Conservation (phyloP, 2,888 invertebrate species). For the Napeogenes inachia region DNA sequence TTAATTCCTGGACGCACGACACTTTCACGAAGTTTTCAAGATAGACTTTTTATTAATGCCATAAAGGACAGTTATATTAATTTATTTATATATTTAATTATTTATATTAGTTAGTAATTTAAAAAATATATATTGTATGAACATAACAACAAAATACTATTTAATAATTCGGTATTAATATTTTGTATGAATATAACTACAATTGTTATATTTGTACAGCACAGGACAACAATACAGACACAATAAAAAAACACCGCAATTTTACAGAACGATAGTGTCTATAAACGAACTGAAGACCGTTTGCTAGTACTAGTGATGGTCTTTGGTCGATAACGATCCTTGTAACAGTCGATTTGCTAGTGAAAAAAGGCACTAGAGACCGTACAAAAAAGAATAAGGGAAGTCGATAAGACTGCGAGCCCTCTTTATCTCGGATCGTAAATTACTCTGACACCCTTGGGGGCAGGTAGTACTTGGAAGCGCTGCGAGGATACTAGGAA, state of each 20-base stretch:
- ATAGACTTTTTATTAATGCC: neutral
- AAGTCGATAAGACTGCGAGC: constrained; percentile 73
- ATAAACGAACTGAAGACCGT: constrained; percentile 18
- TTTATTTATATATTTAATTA: too few relatives aligned
- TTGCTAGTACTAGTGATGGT: constrained; percentile 41
- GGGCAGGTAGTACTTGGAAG: constrained; percentile 66
- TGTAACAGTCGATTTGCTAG: constrained; percentile 68
- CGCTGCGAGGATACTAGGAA: constrained; percentile 63
- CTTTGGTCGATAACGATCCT: constrained; percentile 56
- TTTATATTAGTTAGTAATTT: too few relatives aligned
- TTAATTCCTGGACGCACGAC: constrained; percentile 19
- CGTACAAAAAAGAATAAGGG: constrained; percentile 62
- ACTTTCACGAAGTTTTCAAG: constrained; percentile 17
- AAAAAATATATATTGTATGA: too few relatives aligned
- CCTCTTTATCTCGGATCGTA: constrained; percentile 75
- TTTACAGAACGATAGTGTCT: constrained; percentile 32
- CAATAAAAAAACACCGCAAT: constrained; percentile 22
- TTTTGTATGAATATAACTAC: neutral
- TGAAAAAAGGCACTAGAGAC: constrained; percentile 65
- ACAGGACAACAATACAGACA: neutral
- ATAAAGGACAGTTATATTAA: neutral
- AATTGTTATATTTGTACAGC: too few relatives aligned
- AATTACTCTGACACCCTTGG: constrained; percentile 72
- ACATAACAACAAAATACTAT: too few relatives aligned
- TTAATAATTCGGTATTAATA: neutral